Conservation (phyloP, 2,797 vertebrate species). For the Pseudochirops corinnae region DNA sequence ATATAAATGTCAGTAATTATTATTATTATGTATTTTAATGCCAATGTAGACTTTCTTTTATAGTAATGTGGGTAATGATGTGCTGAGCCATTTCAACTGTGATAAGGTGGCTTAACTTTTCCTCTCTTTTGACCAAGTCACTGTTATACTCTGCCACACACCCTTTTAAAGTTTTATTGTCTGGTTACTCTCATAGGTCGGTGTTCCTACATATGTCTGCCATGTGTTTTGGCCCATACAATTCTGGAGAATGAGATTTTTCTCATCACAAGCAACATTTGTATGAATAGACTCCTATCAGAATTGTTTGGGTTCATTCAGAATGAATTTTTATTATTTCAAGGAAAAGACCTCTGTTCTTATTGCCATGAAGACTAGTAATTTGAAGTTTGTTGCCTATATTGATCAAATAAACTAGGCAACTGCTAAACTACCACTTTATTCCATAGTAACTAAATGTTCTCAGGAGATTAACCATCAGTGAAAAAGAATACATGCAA, state of each 20-base stretch:
- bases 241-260: background rate
- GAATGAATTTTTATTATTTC: background rate
- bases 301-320: background rate
- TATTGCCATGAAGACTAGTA: background rate
- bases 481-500: background rate
- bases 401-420: background rate
- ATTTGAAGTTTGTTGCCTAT: background rate
- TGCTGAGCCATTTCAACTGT: background rate
- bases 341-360: background rate
- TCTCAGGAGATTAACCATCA: background rate
- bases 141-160: background rate
- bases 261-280: background rate
- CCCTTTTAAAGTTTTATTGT: background rate
- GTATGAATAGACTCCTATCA: background rate
- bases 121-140: background rate
- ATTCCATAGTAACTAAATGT: background rate
- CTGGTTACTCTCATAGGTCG: background rate
- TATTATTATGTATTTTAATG: background rate
- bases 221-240: background rate
- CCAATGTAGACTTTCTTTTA: background rate
- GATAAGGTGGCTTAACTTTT: background rate
- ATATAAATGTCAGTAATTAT: background rate
- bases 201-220: background rate
- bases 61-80: background rate
- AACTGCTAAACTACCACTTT: background rate